Base-by-base conservation (phyloP, 2,113 vertebrate species). In the Phrynosoma platyrhinos region DNA sequence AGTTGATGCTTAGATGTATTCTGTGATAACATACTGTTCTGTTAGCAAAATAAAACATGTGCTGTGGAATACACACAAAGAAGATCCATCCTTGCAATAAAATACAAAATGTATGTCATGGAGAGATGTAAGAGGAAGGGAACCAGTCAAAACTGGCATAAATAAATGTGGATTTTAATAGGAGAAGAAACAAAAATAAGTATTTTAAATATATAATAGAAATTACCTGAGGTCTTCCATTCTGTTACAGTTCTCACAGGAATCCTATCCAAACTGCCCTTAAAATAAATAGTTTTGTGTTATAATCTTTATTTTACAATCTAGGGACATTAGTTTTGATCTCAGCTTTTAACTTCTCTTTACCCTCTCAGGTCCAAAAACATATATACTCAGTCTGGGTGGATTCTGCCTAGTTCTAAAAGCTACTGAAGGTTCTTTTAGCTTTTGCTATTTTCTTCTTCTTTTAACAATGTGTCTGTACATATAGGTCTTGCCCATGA, bases 271-370 rank as follows among this genome's bases (percentile, higher is more conserved):
- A 58, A 88, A 83, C 23, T 53, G n/a, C 77, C 25, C 52, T 21
- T 83, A 25, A 88, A 83, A 83, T 78, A 83, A 69, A 78, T 83
- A 83, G 32, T 64, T 77, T 47, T 83, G 47, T 30, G 82, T 78
- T 30, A 47, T 58, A 88, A 47, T 83, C 40, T 55, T 76, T 83
- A 66, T 77, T 82, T 32, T 83, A 27, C 75, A 40, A 88, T 78
- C 27, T 21, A 53, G 62, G 40, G 21, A 82, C 27, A 81, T 87
- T 79, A 80, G 16, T 62, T 42, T 25, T 62, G 52, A 40, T 6
- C 16, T 71, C 30, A 80, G 66, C 21, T 82, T 79, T 82, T 47
- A 30, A 52, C 20, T 75, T 88, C 62, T 16, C 9, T 10, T 9
- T n/a, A 52, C 30, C 58, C 20, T 66, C 40, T 64, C 40, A 82